Conservation (phyloP, 2,113 vertebrate species). For the Bettongia penicillata region DNA sequence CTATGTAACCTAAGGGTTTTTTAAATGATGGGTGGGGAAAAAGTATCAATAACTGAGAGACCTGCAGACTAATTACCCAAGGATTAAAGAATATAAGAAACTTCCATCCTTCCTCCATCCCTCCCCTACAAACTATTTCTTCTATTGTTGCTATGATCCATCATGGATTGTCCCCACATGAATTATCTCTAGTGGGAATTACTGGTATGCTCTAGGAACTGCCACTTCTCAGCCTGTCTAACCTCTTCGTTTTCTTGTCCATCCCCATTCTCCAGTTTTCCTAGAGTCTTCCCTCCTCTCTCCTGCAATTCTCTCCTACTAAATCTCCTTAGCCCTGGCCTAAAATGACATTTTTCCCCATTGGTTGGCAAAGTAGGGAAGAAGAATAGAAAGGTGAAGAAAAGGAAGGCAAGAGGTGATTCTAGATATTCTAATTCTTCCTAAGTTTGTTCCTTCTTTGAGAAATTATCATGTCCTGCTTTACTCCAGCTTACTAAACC, state of each 20-base stretch:
- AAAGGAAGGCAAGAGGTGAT: not conserved
- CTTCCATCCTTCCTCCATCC: not conserved
- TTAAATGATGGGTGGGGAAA: not conserved
- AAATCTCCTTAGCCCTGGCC: constrained; percentile 2
- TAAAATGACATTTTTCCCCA: not conserved
- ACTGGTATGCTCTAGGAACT: not conserved
- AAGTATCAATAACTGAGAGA: not conserved
- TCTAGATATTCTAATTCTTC: not conserved
- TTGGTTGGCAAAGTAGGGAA: not conserved
- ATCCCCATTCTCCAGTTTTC: not conserved
- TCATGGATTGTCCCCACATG: not conserved
- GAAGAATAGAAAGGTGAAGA: not conserved
- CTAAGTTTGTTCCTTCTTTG: not conserved
- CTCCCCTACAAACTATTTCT: not conserved
- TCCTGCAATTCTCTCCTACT: not conserved
- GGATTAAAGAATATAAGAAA: not conserved
- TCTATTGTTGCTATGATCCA: not conserved
- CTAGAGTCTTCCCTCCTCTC: not conserved
- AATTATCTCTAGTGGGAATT: not conserved
- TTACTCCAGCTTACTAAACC: not conserved
- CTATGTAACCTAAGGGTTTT: constrained; percentile 4
- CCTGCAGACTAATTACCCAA: not conserved
- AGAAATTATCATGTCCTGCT: not conserved
- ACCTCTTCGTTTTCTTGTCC: not conserved
- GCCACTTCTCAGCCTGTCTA: not conserved